These are phyloP conservation scores for Aythya fuligula DNA, from an alignment of 2,797 vertebrate species.

Conservation along the genomic window DNA sequence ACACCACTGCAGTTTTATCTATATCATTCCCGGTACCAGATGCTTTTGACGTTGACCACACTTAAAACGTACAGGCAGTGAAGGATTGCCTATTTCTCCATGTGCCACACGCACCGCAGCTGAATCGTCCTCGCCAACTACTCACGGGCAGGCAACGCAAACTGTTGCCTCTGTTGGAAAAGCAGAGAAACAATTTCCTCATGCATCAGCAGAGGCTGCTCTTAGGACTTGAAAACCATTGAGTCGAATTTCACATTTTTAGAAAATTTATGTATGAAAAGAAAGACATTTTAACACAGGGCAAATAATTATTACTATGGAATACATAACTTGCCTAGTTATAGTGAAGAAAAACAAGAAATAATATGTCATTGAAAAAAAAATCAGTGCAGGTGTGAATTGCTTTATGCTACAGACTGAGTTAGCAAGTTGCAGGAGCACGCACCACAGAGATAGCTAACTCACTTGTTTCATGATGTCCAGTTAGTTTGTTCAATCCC, in stretches of 20 bases:
- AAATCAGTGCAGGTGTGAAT: not conserved
- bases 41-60: not conserved
- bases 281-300: not conserved
- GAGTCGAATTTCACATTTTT: not conserved
- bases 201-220: slow-evolving; percentile 43
- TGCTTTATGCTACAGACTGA: not conserved
- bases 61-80: accelerated
- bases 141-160: not conserved
- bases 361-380: not conserved
- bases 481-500: not conserved
- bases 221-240: not conserved
- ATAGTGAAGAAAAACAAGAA: not conserved
- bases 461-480: not conserved
- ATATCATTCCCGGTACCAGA: accelerated
- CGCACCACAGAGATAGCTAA: not conserved
- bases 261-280: not conserved
- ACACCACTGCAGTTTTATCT: not conserved
- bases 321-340: not conserved
- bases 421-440: not conserved
- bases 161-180: not conserved
- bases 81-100: not conserved
- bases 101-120: not conserved
- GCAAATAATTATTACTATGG: not conserved
- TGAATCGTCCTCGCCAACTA: not conserved
- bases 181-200: not conserved